phyloP scores from a whole-genome alignment of 37 sponge, comb jelly and placozoan species.

The Cliona cf. orientalis region DNA sequence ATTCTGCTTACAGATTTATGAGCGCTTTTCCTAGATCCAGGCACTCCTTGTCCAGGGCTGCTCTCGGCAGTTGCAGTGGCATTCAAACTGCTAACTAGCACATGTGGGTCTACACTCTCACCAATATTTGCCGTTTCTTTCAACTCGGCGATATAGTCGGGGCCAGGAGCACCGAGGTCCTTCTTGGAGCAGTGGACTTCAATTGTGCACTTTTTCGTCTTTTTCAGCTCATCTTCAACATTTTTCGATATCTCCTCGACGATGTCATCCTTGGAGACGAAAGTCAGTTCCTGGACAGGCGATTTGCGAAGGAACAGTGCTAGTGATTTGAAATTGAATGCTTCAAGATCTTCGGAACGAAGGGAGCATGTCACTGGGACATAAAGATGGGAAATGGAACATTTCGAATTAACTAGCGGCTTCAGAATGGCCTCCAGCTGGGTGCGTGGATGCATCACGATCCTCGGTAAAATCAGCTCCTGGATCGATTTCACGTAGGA shows the following conservation, averaged over 20 bases:
- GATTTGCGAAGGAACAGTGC: background rate
- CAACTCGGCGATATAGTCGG: constrained; percentile 20
- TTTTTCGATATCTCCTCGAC: constrained; percentile 16
- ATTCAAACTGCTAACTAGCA: constrained; percentile 43
- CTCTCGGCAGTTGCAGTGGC: background rate
- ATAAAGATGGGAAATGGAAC: constrained; percentile 8
- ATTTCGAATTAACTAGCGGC: background rate
- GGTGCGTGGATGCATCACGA: background rate
- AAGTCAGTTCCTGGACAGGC: constrained; percentile 13
- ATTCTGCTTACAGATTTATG: background rate
- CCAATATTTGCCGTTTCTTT: background rate
- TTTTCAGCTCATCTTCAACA: constrained; percentile 10
- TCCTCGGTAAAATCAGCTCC: constrained; percentile 19
- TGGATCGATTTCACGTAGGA: constrained; percentile 29
- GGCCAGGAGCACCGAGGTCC: constrained; percentile 30
- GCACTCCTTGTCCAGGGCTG: too few relatives aligned
- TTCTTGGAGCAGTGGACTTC: constrained; percentile 8
- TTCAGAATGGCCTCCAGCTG: background rate
- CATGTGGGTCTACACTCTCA: constrained; percentile 15
- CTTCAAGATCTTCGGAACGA: background rate
- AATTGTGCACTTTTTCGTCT: background rate
- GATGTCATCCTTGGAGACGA: constrained; percentile 18
- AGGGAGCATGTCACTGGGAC: background rate
- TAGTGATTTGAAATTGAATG: constrained; percentile 4
- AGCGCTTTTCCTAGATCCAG: background rate